Evolutionary conservation across 2,797 vertebrate species (phyloP).

Genomic region (Alcedo quadribrachys): DNA sequence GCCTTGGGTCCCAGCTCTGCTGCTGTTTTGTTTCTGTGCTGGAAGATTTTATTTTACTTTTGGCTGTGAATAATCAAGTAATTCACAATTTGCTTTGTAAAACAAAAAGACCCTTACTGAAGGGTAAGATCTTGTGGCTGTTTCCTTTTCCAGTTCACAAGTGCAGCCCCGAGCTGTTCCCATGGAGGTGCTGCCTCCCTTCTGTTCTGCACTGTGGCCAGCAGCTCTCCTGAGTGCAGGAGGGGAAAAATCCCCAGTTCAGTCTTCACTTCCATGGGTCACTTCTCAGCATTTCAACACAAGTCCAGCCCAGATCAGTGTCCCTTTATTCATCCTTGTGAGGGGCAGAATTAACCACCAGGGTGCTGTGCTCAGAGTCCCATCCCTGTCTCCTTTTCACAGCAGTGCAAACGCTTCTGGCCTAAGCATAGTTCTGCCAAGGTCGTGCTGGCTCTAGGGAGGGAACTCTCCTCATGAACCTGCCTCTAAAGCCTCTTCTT

Average conservation of each 20-base stretch:
- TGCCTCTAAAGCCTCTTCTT: neutral
- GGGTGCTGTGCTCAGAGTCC: neutral
- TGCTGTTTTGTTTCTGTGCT: neutral
- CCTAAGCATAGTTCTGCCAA: rapidly evolving
- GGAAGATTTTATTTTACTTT: neutral
- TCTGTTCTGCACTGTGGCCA: neutral
- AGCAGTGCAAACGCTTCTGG: rapidly evolving
- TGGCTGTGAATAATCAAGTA: neutral
- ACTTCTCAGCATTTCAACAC: neutral
- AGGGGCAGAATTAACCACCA: neutral
- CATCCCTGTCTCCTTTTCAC: neutral
- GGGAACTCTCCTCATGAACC: neutral
- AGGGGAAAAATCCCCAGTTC: neutral
- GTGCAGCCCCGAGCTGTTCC: neutral
- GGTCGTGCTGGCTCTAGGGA: rapidly evolving
- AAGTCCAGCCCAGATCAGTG: neutral
- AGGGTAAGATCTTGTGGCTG: neutral
- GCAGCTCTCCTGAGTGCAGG: neutral
- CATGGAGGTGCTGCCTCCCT: neutral
- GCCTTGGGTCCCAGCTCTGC: too few species aligned
- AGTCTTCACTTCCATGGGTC: neutral
- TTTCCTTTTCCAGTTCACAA: neutral
- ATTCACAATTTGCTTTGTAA: neutral
- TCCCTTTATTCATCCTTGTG: neutral
- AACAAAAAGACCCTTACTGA: neutral